These are phyloP conservation scores for Tachypleus tridentatus DNA, from an alignment of 1,140 invertebrate genomes.

Conservation along the genomic window DNA sequence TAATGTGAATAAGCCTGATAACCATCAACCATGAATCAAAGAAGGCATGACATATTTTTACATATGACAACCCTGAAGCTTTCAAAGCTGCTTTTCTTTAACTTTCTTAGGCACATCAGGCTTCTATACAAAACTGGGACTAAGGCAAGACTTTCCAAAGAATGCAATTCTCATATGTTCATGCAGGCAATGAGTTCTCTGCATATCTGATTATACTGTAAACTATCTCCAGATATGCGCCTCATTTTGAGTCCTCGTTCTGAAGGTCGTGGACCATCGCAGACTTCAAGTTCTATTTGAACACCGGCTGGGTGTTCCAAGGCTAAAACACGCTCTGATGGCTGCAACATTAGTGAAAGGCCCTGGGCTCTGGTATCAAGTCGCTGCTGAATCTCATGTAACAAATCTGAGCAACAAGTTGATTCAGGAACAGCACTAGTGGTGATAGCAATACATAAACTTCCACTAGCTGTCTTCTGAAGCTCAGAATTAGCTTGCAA, in stretches of 20 bases:
- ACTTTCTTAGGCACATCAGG: too few species aligned
- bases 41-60: too few species aligned
- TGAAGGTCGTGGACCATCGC: slow-evolving; percentile 38
- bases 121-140: too few species aligned
- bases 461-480: slow-evolving; percentile 37
- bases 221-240: slow-evolving; percentile 78
- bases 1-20: too few species aligned
- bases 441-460: slow-evolving; percentile 55
- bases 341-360: slow-evolving; percentile 40
- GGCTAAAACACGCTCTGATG: slow-evolving; percentile 33
- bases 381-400: slow-evolving; percentile 66
- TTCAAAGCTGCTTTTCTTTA: too few species aligned
- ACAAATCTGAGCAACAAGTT: slow-evolving; percentile 52
- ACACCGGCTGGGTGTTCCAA: slow-evolving; percentile 71
- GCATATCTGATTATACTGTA: slow-evolving; percentile 78
- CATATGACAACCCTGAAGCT: too few species aligned
- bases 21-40: too few species aligned
- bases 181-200: slow-evolving; percentile 80
- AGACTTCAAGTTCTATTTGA: slow-evolving; percentile 74
- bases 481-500: slow-evolving; percentile 19
- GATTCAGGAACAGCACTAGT: slow-evolving; percentile 40
- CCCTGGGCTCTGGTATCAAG: slow-evolving; percentile 50
- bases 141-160: too few species aligned
- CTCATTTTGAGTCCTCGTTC: slow-evolving; percentile 73
- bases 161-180: slow-evolving; percentile 22